Conservation (phyloP, 2,113 vertebrate genomes). For the Galemys pyrenaicus region DNA sequence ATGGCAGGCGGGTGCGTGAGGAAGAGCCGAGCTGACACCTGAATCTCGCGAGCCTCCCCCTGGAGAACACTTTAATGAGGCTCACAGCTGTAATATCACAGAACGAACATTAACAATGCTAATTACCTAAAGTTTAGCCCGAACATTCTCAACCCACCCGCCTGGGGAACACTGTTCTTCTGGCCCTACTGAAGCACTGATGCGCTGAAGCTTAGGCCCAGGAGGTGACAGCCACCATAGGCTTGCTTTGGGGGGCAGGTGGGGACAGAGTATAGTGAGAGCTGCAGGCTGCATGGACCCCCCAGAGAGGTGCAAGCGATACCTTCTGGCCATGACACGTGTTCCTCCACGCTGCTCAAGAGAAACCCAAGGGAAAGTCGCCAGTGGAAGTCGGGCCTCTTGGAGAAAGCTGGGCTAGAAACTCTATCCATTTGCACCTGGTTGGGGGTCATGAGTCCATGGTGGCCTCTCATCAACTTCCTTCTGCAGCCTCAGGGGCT, state of each 20-base stretch:
- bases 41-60: constrained; percentile 80
- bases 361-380: not conserved
- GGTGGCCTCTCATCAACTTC: not conserved
- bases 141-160: constrained; percentile 78
- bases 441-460: not conserved
- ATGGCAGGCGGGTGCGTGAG: constrained; percentile 68
- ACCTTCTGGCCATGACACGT: not conserved
- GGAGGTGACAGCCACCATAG: not conserved
- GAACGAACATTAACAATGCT: constrained; percentile 86
- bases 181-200: constrained; percentile 40
- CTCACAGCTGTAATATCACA: constrained; percentile 85
- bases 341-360: not conserved
- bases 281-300: not conserved
- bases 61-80: constrained; percentile 86
- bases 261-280: not conserved
- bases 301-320: not conserved
- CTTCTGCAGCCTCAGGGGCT: not conserved
- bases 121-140: constrained; percentile 85
- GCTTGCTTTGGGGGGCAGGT: not conserved
- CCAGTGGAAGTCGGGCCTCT: not conserved
- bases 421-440: not conserved
- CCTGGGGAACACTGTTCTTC: constrained; percentile 79
- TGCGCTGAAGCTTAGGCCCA: constrained; percentile 19
- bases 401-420: not conserved
- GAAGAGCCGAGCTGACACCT: constrained; percentile 79